Evolutionary conservation across 1,140 invertebrate species (phyloP).

Genomic region (Oncopodura yosiiana): DNA sequence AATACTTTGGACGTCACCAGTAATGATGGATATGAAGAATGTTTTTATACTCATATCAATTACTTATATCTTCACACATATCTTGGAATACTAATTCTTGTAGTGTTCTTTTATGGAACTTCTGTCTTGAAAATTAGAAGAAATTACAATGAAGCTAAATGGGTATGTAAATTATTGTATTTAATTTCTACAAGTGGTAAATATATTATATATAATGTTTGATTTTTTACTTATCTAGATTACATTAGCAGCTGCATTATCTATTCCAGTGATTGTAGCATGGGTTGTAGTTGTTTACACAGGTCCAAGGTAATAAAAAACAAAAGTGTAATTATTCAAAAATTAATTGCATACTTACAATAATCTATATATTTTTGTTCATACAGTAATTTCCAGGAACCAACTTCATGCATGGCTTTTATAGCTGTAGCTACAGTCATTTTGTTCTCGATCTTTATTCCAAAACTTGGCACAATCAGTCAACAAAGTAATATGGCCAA

Average conservation of each 20-base stretch:
- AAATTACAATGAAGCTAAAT: constrained; percentile 40
- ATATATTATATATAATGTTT: not conserved
- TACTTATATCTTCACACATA: constrained; percentile 39
- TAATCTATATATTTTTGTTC: too few species aligned
- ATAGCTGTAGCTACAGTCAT: constrained; percentile 37
- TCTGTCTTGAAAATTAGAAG: constrained; percentile 38
- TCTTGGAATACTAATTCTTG: constrained; percentile 36
- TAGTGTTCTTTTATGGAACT: constrained; percentile 37
- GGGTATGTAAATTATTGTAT: constrained; percentile 28
- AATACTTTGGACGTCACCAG: not conserved
- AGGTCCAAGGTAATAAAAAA: constrained; percentile 30
- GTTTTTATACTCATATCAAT: constrained; percentile 31
- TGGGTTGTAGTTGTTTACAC: constrained; percentile 38
- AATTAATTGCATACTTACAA: too few species aligned
- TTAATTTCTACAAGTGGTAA: not conserved
- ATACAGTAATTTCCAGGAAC: constrained; percentile 36
- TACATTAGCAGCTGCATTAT: constrained; percentile 36
- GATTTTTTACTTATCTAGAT: constrained; percentile 10
- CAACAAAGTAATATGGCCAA: constrained; percentile 35
- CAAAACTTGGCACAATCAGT: constrained; percentile 38
- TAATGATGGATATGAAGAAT: constrained; percentile 20
- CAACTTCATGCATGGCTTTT: constrained; percentile 36
- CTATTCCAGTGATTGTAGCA: constrained; percentile 36
- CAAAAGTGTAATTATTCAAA: too few species aligned
- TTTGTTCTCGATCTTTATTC: constrained; percentile 38